Conservation (phyloP, 2,797 vertebrate species). For the Molossus alvarezi region DNA sequence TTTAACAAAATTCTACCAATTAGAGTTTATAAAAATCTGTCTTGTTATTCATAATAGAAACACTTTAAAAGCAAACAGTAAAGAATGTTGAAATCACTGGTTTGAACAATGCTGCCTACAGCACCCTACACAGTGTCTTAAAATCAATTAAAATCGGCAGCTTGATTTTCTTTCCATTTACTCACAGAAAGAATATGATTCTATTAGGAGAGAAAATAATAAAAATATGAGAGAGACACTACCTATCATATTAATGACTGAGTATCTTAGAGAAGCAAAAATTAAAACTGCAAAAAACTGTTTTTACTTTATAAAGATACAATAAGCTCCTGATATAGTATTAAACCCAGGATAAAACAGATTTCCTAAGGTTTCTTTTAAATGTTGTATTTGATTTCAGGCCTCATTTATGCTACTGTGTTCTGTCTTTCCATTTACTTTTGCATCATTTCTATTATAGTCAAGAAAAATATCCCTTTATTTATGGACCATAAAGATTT, state of each 20-base stretch:
- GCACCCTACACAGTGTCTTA: background rate
- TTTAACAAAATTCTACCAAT: conserved; percentile 7
- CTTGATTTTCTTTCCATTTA: conserved; percentile 58
- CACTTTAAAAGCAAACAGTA: conserved; percentile 37
- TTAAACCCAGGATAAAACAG: background rate
- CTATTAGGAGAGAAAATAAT: conserved; percentile 20
- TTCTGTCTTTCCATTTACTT: background rate
- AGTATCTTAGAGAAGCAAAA: conserved; percentile 41
- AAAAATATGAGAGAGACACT: background rate
- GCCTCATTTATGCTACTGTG: background rate
- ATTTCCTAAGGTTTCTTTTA: background rate
- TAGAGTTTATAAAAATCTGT: background rate
- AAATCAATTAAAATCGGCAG: background rate
- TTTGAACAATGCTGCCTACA: background rate
- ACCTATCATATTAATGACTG: background rate
- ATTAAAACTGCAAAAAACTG: background rate
- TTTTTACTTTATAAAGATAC: background rate
- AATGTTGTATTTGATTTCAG: conserved; percentile 27
- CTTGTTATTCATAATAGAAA: background rate
- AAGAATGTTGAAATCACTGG: background rate
- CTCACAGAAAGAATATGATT: background rate
- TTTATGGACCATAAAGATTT: background rate
- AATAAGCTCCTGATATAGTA: background rate
- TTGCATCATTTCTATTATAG: background rate
- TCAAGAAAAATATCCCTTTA: background rate